These are phyloP conservation scores for Clarias batrachus DNA, from an alignment of 2,113 vertebrate genomes.

Conservation along the genomic window DNA sequence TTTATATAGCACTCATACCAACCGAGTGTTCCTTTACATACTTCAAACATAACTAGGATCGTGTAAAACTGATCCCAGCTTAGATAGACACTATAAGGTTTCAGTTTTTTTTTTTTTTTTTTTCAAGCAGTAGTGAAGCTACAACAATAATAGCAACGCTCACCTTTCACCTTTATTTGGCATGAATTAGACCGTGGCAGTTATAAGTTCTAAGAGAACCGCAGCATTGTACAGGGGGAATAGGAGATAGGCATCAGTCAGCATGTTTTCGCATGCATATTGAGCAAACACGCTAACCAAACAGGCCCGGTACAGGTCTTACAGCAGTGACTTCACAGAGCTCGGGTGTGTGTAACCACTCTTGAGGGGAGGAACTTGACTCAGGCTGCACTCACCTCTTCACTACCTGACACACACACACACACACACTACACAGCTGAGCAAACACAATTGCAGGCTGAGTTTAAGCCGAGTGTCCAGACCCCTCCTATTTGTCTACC, in stretches of 20 bases:
- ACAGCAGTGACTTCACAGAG: constrained; percentile 22
- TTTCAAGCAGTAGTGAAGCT: background rate
- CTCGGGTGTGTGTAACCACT: constrained; percentile 14
- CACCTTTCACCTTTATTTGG: constrained; percentile 6
- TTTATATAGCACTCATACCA: background rate
- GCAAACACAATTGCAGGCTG: constrained; percentile 61
- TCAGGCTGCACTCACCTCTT: constrained; percentile 5
- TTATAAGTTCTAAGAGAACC: constrained; percentile 28
- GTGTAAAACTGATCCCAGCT: background rate
- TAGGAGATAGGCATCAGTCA: constrained; percentile 60
- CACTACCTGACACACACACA: constrained; percentile 37
- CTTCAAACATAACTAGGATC: background rate
- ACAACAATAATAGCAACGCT: background rate
- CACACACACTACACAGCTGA: constrained; percentile 62
- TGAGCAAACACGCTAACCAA: constrained; percentile 63
- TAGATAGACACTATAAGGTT: background rate
- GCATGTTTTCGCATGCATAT: constrained; percentile 66
- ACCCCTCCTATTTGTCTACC: constrained; percentile 45
- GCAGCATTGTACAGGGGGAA: constrained; percentile 58
- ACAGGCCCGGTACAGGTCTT: constrained; percentile 50
- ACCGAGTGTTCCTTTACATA: background rate
- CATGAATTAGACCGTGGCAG: constrained; percentile 7
- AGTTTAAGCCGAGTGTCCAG: constrained; percentile 21
- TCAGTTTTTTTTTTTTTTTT: background rate
- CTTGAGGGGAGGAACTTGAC: constrained; percentile 23